Evolutionary conservation across 1,140 invertebrate genomes (phyloP), one percentile per base, ranked within the genome.

Genomic region (Scaptomyza montana): DNA sequence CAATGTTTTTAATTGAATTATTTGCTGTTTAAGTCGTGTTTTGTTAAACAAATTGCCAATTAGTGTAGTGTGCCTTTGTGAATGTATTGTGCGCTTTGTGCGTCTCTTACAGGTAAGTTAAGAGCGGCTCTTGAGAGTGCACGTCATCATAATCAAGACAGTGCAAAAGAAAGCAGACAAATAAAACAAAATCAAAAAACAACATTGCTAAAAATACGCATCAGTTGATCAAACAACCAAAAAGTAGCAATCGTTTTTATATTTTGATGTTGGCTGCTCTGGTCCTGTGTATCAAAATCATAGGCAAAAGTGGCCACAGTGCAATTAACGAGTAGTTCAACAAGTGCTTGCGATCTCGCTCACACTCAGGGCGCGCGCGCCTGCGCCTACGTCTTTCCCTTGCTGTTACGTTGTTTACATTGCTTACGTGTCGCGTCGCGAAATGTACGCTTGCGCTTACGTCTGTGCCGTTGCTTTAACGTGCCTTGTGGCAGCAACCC

Each of bases 361-460:
- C 13, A 9, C 43, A 47, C 56, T 13, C 9, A 43, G 25, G 65
- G 57, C 28, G 76, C 59, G 30, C 67, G 73, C 76, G 68, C 76
- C 53, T 72, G 75, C 71, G 74, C 63, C 55, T 45, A 39, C 49
- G 70, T 36, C 16, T 41, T 63, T 28, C 53, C 39, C 10, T 46
- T 74, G 41, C 6, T 30, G 36, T 50, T 63, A 46, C 51, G 46
- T 68, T 30, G 39, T 65, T 74, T 33, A 47, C 60, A 5, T 78
- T 30, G 39, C 70, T 74, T 33, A 47, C 60, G 30, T 78, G 77
- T 78, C 68, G 76, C 62, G 67, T 60, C 54, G 73, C 61, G 49
- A 71, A 61, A 78, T 75, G 75, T 65, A 30, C 61, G 56, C 10
- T 28, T 50, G 28, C 63, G 63, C 45, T 36, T 69, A 61, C 59